Conservation (phyloP, 2,113 vertebrate species). For the Macquaria australasica region DNA sequence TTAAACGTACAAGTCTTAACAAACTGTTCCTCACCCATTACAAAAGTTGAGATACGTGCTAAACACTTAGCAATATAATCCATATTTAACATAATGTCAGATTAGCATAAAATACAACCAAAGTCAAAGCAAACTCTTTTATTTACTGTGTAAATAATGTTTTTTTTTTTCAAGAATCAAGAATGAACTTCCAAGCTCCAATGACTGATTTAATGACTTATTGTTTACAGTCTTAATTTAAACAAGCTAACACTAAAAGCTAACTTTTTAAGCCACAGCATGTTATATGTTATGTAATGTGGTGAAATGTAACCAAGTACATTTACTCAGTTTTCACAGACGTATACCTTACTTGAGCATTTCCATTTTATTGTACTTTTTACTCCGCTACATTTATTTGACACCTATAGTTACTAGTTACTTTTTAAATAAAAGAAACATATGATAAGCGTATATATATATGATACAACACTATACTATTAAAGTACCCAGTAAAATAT, state of each 20-base stretch:
- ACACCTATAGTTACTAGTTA: too few relatives aligned
- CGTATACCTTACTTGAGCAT: too few relatives aligned
- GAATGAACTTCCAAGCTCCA: not conserved
- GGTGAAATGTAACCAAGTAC: too few relatives aligned
- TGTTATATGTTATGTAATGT: too few relatives aligned
- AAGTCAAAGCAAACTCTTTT: not conserved
- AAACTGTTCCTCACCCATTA: not conserved
- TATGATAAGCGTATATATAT: too few relatives aligned
- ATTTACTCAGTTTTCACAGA: too few relatives aligned
- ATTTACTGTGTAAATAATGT: not conserved
- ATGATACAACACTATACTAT: too few relatives aligned
- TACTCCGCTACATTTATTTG: too few relatives aligned
- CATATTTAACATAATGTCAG: not conserved
- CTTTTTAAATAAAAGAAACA: too few relatives aligned
- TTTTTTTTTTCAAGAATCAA: not conserved
- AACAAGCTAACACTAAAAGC: not conserved
- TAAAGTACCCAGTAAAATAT: too few relatives aligned
- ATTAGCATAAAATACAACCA: not conserved
- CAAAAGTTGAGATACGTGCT: not conserved
- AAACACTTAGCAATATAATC: not conserved
- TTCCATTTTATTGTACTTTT: too few relatives aligned
- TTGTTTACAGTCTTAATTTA: not conserved
- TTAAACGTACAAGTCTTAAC: too few relatives aligned
- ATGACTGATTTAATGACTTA: not conserved
- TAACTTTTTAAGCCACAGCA: not conserved